Evolutionary conservation across 35 echinoderm and acorn worm species (phyloP).

Genomic region (Ptychodera flava): DNA sequence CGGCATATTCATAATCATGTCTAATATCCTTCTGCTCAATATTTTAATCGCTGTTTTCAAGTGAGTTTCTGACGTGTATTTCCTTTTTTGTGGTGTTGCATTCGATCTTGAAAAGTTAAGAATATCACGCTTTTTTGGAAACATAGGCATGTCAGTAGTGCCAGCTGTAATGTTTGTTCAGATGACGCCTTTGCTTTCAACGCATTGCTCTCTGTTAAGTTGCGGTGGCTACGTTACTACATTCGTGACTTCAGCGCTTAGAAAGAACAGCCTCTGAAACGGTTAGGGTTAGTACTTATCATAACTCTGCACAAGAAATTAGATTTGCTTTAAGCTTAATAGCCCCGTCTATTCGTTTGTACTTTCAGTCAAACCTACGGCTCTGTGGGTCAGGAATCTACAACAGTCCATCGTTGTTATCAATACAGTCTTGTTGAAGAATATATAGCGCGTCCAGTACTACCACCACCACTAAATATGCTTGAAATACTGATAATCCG

Average conservation of each 20-base stretch:
- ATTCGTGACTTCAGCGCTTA: background rate
- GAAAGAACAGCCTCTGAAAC: background rate
- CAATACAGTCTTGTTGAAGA: background rate
- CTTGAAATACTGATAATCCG: background rate
- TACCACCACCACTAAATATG: background rate
- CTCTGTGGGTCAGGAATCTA: background rate
- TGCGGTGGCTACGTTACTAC: background rate
- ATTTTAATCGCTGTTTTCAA: background rate
- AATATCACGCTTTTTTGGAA: too few relatives aligned
- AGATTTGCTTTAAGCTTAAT: background rate
- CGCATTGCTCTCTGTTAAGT: too few relatives aligned
- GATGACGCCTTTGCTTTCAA: too few relatives aligned
- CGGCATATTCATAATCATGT: background rate
- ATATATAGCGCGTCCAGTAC: background rate
- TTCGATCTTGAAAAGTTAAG: too few relatives aligned
- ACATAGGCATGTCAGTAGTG: too few relatives aligned
- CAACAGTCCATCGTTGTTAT: background rate
- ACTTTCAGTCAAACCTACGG: background rate
- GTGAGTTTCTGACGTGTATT: background rate
- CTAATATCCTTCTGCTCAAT: background rate
- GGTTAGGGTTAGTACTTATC: background rate
- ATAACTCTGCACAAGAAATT: background rate
- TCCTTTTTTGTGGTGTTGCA: background rate
- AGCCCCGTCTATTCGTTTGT: background rate
- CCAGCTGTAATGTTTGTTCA: too few relatives aligned